Evolutionary conservation across 2,113 vertebrate species (phyloP).

Genomic region (Porphyrio hochstetteri): DNA sequence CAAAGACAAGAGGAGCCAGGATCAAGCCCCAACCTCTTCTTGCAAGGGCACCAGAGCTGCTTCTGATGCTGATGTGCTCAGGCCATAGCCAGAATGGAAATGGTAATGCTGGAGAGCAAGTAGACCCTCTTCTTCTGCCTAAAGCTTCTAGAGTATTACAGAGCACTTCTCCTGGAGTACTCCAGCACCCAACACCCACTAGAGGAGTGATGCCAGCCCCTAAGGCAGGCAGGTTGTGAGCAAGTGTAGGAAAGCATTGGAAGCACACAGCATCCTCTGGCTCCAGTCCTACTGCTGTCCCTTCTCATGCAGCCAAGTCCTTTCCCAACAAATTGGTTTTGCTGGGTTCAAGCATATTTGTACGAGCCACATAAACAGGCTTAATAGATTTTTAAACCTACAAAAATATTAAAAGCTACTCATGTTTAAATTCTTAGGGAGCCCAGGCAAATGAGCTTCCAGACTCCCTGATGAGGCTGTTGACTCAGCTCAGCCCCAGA

Average conservation of each 20-base stretch:
- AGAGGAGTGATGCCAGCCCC: not conserved
- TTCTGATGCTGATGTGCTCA: not conserved
- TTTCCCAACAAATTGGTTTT: not conserved
- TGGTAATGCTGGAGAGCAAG: not conserved
- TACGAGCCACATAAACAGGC: not conserved
- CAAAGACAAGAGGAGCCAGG: not conserved
- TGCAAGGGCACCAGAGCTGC: not conserved
- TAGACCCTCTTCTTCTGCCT: not conserved
- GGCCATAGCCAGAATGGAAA: not conserved
- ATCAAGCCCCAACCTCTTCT: not conserved
- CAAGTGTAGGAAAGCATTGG: not conserved
- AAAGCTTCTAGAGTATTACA: not conserved
- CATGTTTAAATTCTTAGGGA: not conserved
- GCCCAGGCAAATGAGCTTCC: not conserved
- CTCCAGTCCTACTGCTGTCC: not conserved
- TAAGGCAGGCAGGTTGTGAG: not conserved
- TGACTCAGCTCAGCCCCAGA: not conserved
- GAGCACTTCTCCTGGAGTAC: not conserved
- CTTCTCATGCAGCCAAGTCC: not conserved
- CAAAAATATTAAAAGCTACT: not conserved
- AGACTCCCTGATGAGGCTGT: not conserved
- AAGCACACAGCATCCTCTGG: not conserved
- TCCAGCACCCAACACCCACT: fast-evolving
- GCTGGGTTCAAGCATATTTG: not conserved
- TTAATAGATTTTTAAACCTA: not conserved